Evolutionary conservation across 2,888 invertebrate genomes (phyloP), one percentile per base, ranked within the genome.

Genomic region (Drosophila kanekoi): DNA sequence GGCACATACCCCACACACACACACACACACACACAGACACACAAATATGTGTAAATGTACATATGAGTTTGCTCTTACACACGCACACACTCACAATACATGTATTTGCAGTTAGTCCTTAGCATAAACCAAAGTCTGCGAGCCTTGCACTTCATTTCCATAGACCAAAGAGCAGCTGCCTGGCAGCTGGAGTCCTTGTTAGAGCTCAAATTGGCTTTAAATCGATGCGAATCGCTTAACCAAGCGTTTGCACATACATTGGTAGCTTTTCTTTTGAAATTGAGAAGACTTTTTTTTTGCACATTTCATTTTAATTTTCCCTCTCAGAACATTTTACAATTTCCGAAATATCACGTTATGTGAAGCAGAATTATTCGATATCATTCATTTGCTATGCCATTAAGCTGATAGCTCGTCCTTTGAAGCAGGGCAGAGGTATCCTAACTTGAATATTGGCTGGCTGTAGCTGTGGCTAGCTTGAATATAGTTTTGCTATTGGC

Each of bases 71-170:
- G 35, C 28, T 8, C 8, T 28, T 28, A 28, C 28, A 28, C 28
- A 28, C 2, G n/a, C n/a, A 28, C 28, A 2, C 8, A 2, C 8
- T 6, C 8, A 28, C 8, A 33, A 18, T 32, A 32, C 18, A 16
- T 20, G 13, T 37, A 38, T 49, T 33, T 59, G 35, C 44, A 54
- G 35, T 13, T 51, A 32, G 59, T 77, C 58, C 56, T 72, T 56
- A 53, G 67, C 52, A 73, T 49, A 73, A 53, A 58, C 44, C 32
- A 61, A 49, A 54, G 48, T 52, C 61, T 72, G 67, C 60, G 51
- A 75, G 62, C 62, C 77, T 73, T 77, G 75, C 78, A 77, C 73
- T 73, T 72, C 78, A 75, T 77, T 77, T 78, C 68, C 75, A 75
- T 77, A 77, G 69, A 37, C 40, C 60, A 60, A 43, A 10, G 40